These are phyloP conservation scores for Siniperca scherzeri DNA, from an alignment of 2,797 vertebrate species.

Conservation along the genomic window DNA sequence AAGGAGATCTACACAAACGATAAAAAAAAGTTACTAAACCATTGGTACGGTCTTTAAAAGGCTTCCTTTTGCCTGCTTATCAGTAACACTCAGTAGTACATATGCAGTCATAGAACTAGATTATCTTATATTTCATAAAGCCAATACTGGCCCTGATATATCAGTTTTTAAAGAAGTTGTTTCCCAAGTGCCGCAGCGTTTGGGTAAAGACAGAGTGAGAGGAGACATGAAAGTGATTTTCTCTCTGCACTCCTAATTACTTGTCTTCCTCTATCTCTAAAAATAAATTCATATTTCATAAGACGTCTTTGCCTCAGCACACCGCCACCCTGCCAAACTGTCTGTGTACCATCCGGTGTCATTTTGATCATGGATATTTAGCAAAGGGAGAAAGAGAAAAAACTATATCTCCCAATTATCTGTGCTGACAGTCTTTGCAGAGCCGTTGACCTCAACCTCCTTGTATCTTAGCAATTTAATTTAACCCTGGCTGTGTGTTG, in stretches of 20 bases:
- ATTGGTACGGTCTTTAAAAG: background rate
- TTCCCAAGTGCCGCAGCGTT: constrained; percentile 52
- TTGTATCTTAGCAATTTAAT: constrained; percentile 85
- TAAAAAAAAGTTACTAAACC: background rate
- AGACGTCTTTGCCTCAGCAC: constrained; percentile 52
- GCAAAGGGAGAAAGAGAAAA: constrained; percentile 49
- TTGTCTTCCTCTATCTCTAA: constrained; percentile 71
- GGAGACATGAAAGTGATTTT: constrained; percentile 72
- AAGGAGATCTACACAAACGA: background rate
- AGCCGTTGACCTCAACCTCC: constrained; percentile 84
- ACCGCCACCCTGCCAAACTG: constrained; percentile 50
- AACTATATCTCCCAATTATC: constrained; percentile 82
- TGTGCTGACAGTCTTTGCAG: constrained; percentile 78
- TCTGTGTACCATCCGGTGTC: constrained; percentile 68
- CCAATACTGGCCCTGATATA: constrained; percentile 28
- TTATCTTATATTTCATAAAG: constrained; percentile 30
- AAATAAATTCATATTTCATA: constrained; percentile 77
- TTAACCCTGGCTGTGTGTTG: constrained; percentile 81
- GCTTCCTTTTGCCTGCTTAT: background rate
- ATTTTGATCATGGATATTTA: constrained; percentile 84
- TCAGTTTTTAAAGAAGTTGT: constrained; percentile 43
- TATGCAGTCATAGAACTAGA: constrained; percentile 9
- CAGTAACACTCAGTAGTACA: too few relatives aligned
- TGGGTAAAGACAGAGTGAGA: constrained; percentile 52
- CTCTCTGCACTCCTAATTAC: constrained; percentile 74